These are phyloP conservation scores for Drosophila nigricruria DNA, from an alignment of 2,888 invertebrate genomes.

Conservation along the genomic window DNA sequence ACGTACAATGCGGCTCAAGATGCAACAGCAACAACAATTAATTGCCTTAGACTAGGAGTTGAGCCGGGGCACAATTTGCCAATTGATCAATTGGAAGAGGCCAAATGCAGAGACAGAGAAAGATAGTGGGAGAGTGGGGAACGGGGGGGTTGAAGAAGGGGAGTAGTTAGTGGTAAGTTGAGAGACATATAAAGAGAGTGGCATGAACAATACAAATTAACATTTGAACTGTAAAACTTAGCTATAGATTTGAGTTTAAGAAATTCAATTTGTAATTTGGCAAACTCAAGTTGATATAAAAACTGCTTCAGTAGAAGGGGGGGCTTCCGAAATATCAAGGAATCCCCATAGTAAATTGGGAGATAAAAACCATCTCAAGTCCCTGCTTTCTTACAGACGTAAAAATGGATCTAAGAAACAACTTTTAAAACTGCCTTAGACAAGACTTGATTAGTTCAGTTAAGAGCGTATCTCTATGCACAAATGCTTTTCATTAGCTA, in stretches of 20 bases:
- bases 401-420: too few species aligned
- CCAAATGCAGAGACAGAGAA: not conserved
- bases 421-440: too few species aligned
- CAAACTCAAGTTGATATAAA: too few species aligned
- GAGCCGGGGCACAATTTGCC: conserved; percentile 38
- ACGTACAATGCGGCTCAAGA: conserved; percentile 11
- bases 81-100: conserved; percentile 33
- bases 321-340: too few species aligned
- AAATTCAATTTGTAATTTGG: not conserved
- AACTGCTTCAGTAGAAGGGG: too few species aligned
- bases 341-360: too few species aligned
- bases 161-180: not conserved
- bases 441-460: not conserved
- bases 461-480: not conserved
- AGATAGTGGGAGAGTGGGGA: not conserved
- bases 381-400: too few species aligned
- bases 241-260: not conserved
- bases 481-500: not conserved
- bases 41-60: conserved; percentile 13
- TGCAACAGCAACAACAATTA: conserved; percentile 9
- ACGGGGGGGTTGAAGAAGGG: not conserved
- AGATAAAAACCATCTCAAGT: too few species aligned
- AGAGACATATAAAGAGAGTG: not conserved
- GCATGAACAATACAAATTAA: not conserved
- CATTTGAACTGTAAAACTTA: not conserved